Evolutionary conservation across 2,888 invertebrate genomes (phyloP), one percentile per base, ranked within the genome.

Genomic region (Agrotis puta): DNA sequence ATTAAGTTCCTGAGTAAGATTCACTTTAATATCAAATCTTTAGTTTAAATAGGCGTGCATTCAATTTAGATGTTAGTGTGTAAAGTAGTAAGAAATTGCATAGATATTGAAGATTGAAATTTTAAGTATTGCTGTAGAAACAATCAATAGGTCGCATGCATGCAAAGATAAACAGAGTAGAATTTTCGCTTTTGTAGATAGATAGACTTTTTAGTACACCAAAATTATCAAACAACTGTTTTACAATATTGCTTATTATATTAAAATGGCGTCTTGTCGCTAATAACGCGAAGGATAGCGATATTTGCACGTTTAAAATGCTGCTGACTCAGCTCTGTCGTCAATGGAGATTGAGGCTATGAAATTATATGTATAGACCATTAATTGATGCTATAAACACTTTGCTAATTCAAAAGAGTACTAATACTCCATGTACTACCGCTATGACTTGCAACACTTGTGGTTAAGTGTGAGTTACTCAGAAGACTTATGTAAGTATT

Each of bases 401-500:
- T 9, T 16, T 0, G 11, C 3, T 59, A 4, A 72, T 22, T 20
- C 39, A 11, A 51, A 20, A 20, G 45, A 67, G n/a, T 22, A 39
- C 56, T 57, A 57, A 57, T 33, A 24, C 33, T 51, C 11, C 24
- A 39, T 64, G 27, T 39, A 53, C 14, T n/a, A 43, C 33, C 27
- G n/a, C 45, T 22, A 20, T 71, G 14, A 7, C 14, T 57, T 43
- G 16, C 14, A 45, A 59, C n/a, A 45, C 14, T 22, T 51, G n/a
- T 9, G 14, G 7, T 20, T 43, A 13, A 14, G 39, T 16, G 48
- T 9, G 0, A 24, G 18, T 33, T 2, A 24, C 43, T 14, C 56
- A 24, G 9, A 9, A 47, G n/a, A 47, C 64, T 75, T 39, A 56
- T 59, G 51, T 45, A 0, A 22, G 11, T 48, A 9, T 22, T 87